A percentile compares a stretch with the other conserved stretches of the same genome.
Evolutionary conservation across 1,140 invertebrate species (phyloP).

Genomic region (Pissodes strobi): DNA sequence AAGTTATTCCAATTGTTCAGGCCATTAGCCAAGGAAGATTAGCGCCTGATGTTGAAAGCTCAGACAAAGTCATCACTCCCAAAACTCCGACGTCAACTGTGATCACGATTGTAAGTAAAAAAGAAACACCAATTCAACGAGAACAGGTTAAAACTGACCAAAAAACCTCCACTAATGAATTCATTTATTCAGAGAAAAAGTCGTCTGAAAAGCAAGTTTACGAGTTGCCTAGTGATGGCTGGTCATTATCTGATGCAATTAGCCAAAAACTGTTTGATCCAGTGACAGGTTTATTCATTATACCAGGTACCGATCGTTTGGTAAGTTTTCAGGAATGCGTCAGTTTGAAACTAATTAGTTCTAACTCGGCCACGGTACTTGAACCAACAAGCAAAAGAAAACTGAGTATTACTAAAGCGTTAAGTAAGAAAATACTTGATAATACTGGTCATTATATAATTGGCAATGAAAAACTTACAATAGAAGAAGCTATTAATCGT

Average conservation of each 20-base stretch:
- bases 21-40: constrained; percentile 75
- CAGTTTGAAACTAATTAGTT: constrained; percentile 81
- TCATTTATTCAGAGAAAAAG: constrained; percentile 57
- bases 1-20: constrained; percentile 78
- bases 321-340: constrained; percentile 88
- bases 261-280: constrained; percentile 78
- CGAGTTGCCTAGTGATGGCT: constrained; percentile 80
- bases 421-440: constrained; percentile 80
- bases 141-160: constrained; percentile 34
- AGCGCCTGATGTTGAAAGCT: constrained; percentile 63
- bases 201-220: constrained; percentile 62
- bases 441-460: constrained; percentile 73
- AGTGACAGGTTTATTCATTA: constrained; percentile 79
- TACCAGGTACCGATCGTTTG: constrained; percentile 83
- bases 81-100: constrained; percentile 36
- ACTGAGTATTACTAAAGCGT: constrained; percentile 72
- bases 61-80: constrained; percentile 51
- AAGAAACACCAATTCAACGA: constrained; percentile 29
- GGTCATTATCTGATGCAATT: constrained; percentile 79
- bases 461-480: constrained; percentile 64
- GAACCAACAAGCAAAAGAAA: constrained; percentile 73
- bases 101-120: constrained; percentile 39
- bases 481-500: constrained; percentile 79
- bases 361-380: constrained; percentile 76
- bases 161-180: constrained; percentile 51